Base-by-base conservation (phyloP, 2,797 vertebrate species). In the Ispidina picta region DNA sequence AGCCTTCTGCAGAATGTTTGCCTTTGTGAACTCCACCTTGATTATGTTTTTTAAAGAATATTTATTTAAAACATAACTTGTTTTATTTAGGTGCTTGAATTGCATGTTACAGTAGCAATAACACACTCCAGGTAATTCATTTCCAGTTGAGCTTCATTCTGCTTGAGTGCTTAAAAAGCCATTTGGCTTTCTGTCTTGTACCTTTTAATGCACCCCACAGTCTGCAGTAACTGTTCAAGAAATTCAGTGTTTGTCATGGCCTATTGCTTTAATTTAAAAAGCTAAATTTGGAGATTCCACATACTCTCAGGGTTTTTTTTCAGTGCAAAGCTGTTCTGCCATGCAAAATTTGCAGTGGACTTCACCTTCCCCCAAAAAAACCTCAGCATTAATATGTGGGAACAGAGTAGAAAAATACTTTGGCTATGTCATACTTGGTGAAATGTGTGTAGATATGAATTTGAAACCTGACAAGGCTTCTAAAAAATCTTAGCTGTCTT, bases 181-280 rank as follows among this genome's bases (percentile, higher is more conserved):
- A 65, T 90, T 91, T 76, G 71, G 25, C 44, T 92, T 92, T 81
- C 79, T 87, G 35, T 92, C 66, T 89, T 89, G 48, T 86, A 89
- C 79, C 39, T 95, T 90, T 87, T 80, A 92, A 92, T 77, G 52
- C 26, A 43, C 78, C 62, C 82, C 3, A 4, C 68, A 62, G 72
- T n/a, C 62, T 87, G 51, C 75, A 95, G 55, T 80, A 90, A 59
- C 72, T 0, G 8, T 85, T 94, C 35, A 72, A 89, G 70, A 89
- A 92, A 85, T 72, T 80, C 70, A 70, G 63, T 88, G 37, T 52
- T 70, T 95, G 56, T 73, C 76, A 60, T 46, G 77, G 70, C 83
- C 68, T 88, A 81, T 75, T 91, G 89, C 63, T 86, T 90, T 89
- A 88, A 95, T 92, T 92, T 70, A 72, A 93, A 92, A 91, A 92